Percentiles rank a stretch among this genome's conserved stretches.
Evolutionary conservation across 1,140 invertebrate genomes (phyloP).

Genomic region (Bombus pascuorum): DNA sequence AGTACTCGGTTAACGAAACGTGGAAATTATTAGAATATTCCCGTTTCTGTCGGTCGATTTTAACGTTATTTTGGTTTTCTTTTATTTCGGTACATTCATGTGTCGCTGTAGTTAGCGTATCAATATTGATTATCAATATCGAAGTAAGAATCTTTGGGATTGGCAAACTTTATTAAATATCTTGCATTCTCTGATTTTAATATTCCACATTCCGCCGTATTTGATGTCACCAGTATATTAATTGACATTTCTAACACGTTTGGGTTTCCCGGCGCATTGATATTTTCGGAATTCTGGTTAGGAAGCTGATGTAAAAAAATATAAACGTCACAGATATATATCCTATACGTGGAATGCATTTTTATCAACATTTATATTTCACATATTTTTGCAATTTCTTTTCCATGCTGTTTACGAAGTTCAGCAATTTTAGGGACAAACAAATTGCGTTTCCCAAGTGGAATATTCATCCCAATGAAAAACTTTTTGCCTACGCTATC

Average conservation of each 20-base stretch:
- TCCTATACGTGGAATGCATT: too few species aligned
- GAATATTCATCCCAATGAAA: background rate
- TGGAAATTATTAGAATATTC: background rate
- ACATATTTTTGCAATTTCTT: background rate
- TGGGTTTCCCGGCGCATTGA: background rate
- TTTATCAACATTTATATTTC: background rate
- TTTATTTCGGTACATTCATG: background rate
- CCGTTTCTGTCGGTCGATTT: too few species aligned
- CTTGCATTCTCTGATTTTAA: slow-evolving; percentile 39
- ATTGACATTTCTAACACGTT: slow-evolving; percentile 7
- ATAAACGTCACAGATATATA: background rate
- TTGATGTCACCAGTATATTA: slow-evolving; percentile 19
- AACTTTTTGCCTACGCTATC: background rate
- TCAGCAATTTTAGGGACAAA: background rate
- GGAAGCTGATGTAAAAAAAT: background rate
- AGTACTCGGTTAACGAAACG: background rate
- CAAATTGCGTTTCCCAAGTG: background rate
- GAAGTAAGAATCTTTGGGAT: background rate
- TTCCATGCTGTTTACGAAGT: background rate
- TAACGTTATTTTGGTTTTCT: background rate
- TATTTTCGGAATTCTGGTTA: slow-evolving; percentile 8
- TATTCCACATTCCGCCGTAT: slow-evolving; percentile 27
- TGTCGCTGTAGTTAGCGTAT: too few species aligned
- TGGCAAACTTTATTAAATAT: slow-evolving; percentile 20
- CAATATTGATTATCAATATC: slow-evolving; percentile 6